Evolutionary conservation across 2,113 vertebrate genomes (phyloP), one percentile per base, ranked within the genome.

Genomic region (Coptodon bakossiorum): DNA sequence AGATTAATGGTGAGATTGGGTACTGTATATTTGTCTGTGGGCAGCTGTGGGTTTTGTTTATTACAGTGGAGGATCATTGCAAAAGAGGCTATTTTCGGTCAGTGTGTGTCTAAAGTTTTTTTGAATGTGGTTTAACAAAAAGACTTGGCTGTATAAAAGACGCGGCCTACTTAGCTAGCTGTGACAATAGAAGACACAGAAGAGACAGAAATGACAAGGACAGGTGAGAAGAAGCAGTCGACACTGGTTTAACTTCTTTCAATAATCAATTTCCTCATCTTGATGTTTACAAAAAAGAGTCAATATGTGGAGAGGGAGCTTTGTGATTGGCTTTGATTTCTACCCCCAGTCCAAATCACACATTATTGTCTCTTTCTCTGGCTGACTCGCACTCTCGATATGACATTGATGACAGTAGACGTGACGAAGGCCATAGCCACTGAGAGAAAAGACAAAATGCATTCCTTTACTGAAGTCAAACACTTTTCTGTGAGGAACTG

Each of bases 281-380:
- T 94, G 96, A 96, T 96, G 96, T 96, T 96, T 93, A 96, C 94
- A 94, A 96, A 97, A 96, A 96, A 95, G 89, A 95, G 94, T 96
- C 96, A 84, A 97, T 97, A 96, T 53, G 93, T 88, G 89, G 89
- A 93, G 93, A 92, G 94, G 90, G 93, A 91, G 89, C 93, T 92
- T 95, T 95, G 94, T 96, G 96, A 97, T 97, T 97, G 95, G 91
- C 93, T 97, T 97, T 96, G 96, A 96, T 97, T 97, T 96, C 95
- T 92, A 92, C 93, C 94, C 93, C 88, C 86, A 92, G 90, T 92
- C 93, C 87, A 96, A 95, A 96, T 96, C 92, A 95, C 90, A 93
- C 94, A 84, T 95, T 93, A 95, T 96, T 96, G 93, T 94, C 91
- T 91, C 90, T 71, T 87, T 91, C 91, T 93, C 54, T 61, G 78